Base-by-base conservation (phyloP, 2,113 vertebrate genomes). In the Heloderma charlesbogerti region DNA sequence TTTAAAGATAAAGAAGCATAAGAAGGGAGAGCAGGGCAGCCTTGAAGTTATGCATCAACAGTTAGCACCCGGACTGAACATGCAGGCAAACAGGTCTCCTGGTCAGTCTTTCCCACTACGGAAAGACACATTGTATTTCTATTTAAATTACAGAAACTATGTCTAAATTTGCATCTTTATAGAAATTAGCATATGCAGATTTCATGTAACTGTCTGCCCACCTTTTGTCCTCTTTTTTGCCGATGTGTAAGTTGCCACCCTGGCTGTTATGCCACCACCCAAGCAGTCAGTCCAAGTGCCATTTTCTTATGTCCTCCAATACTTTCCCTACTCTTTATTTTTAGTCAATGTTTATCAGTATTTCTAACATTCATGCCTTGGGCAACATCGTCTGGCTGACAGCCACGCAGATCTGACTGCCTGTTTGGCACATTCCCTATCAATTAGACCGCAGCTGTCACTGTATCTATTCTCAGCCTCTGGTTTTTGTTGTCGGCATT, bases 381-480 rank as follows among this genome's bases (percentile, higher is more conserved):
- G 95, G 95, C 97, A 95, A 87, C 22, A 40, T 78, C 90, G 89
- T 92, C 94, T 96, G 97, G 96, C 94, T 91, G 80, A 81, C 4
- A 94, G 95, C 96, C 96, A 96, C 2, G 40, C 90, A 94, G 92
- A 95, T 91, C 95, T 94, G 94, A 97, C 95, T 95, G 95, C 96
- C 95, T 96, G 96, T 95, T 97, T 95, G 90, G 93, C 93, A 16
- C 95, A 91, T 95, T 94, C 96, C 95, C 95, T 93, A 94, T 97
- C 95, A 97, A 96, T 97, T 97, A 96, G 95, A 90, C 93, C 94
- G 95, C 96, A 95, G 97, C 94, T 96, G 95, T 96, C 95, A 95
- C 84, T 94, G 88, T 48, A 91, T 94, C 93, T 96, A 95, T 96
- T 96, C 96, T 96, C 95, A 95, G 94, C 93, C 93, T 96, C 92